Percentiles rank a stretch among this genome's conserved stretches.
phyloP scores from a whole-genome alignment of 2,888 invertebrate genomes.

The Lepidocyrtoides sp. region DNA sequence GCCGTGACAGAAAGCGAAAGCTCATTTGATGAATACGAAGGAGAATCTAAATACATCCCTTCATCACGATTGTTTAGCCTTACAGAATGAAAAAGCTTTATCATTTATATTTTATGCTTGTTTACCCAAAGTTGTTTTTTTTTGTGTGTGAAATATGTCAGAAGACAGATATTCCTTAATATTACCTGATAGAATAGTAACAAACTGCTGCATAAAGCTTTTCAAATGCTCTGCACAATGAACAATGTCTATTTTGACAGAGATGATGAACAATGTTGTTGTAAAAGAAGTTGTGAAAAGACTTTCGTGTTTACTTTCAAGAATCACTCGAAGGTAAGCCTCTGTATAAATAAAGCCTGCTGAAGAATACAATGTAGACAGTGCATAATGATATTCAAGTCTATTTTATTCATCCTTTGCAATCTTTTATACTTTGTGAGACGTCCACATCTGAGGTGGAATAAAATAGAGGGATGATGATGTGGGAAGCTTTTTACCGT shows the following conservation, averaged over 20 bases:
- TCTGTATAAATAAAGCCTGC: neutral
- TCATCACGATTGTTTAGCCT: neutral
- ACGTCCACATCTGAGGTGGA: slow-evolving; percentile 60
- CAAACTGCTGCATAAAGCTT: neutral
- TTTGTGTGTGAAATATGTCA: neutral
- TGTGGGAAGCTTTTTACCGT: slow-evolving; percentile 63
- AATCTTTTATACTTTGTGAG: slow-evolving; percentile 45
- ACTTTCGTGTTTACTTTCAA: neutral
- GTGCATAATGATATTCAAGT: neutral
- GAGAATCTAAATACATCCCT: slow-evolving; percentile 38
- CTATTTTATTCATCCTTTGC: neutral
- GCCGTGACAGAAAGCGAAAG: slow-evolving; percentile 24
- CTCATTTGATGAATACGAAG: slow-evolving; percentile 13
- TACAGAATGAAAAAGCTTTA: neutral
- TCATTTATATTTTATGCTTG: slow-evolving; percentile 22
- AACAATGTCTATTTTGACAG: slow-evolving; percentile 1
- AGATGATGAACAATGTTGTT: neutral
- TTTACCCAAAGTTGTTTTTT: neutral
- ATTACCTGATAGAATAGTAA: neutral
- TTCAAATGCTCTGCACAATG: neutral
- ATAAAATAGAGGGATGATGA: slow-evolving; percentile 67
- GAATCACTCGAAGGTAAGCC: neutral
- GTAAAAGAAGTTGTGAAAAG: slow-evolving; percentile 4
- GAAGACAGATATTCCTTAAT: neutral
- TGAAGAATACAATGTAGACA: neutral